Percentiles rank a stretch among this genome's conserved stretches.
phyloP scores from a whole-genome alignment of 1,140 invertebrate genomes.

The Pseudomyrmex dendroicus region DNA sequence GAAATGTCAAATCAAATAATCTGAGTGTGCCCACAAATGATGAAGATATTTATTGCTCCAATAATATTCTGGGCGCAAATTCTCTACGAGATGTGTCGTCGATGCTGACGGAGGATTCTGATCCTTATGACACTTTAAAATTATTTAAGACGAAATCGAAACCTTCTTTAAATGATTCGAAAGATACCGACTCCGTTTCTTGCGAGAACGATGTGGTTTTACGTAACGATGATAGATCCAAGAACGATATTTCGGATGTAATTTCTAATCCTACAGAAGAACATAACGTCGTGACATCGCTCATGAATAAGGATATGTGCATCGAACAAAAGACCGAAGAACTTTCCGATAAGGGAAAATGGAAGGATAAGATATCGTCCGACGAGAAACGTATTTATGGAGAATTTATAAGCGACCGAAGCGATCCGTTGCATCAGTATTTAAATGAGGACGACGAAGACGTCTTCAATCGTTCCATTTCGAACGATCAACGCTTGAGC shows the following conservation, averaged over 20 bases:
- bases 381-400: constrained; percentile 86
- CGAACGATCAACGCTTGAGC: constrained; percentile 79
- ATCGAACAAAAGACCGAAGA: constrained; percentile 37
- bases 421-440: constrained; percentile 91
- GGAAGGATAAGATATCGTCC: constrained; percentile 76
- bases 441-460: constrained; percentile 87
- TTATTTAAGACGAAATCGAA: constrained; percentile 79
- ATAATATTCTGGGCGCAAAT: constrained; percentile 64
- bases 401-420: constrained; percentile 88
- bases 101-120: constrained; percentile 73
- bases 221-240: constrained; percentile 62
- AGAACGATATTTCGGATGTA: constrained; percentile 33
- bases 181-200: constrained; percentile 44
- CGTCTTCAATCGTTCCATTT: constrained; percentile 72
- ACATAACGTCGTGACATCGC: constrained; percentile 70
- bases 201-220: background rate
- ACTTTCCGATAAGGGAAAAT: constrained; percentile 64
- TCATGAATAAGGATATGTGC: constrained; percentile 34
- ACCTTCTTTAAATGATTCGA: constrained; percentile 75
- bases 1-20: constrained; percentile 16
- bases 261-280: constrained; percentile 33
- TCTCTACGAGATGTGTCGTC: constrained; percentile 76
- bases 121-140: constrained; percentile 82
- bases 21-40: constrained; percentile 40
- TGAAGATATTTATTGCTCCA: constrained; percentile 16